phyloP scores from a whole-genome alignment of 2,797 vertebrate species.

The Jordanella pulchra region DNA sequence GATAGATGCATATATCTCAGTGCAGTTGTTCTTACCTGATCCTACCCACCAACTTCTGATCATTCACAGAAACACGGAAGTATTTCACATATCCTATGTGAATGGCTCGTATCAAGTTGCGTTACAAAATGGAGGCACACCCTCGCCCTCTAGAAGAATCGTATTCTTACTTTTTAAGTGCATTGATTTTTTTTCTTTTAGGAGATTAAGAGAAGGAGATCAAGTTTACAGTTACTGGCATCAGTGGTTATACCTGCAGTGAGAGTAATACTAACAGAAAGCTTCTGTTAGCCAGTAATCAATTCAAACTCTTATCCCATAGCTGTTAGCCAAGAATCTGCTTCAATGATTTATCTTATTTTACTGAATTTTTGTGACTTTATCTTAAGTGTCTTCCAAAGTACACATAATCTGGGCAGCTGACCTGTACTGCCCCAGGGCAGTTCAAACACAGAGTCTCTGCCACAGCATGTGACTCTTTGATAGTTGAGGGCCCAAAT shows the following conservation, averaged over 20 bases:
- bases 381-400: conserved; percentile 59
- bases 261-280: conserved; percentile 27
- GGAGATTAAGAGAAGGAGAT: conserved; percentile 29
- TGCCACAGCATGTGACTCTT: conserved; percentile 50
- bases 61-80: not conserved
- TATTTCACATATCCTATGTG: conserved; percentile 1
- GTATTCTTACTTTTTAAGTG: not conserved
- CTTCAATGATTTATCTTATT: conserved; percentile 59
- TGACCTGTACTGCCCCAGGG: conserved; percentile 62
- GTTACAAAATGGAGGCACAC: not conserved
- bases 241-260: conserved; percentile 41
- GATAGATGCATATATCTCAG: conserved; percentile 26
- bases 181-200: conserved; percentile 1
- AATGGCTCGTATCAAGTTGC: not conserved
- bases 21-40: conserved; percentile 14
- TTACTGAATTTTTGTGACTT: conserved; percentile 60
- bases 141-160: not conserved
- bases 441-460: conserved; percentile 61
- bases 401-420: conserved; percentile 59
- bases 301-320: conserved; percentile 52
- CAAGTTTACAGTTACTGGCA: conserved; percentile 32
- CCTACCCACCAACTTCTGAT: not conserved
- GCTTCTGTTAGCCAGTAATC: conserved; percentile 58
- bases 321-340: conserved; percentile 54
- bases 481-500: conserved; percentile 66